Conservation (phyloP, 2,888 invertebrate species). For the Cataglyphis rosenhaueri region DNA sequence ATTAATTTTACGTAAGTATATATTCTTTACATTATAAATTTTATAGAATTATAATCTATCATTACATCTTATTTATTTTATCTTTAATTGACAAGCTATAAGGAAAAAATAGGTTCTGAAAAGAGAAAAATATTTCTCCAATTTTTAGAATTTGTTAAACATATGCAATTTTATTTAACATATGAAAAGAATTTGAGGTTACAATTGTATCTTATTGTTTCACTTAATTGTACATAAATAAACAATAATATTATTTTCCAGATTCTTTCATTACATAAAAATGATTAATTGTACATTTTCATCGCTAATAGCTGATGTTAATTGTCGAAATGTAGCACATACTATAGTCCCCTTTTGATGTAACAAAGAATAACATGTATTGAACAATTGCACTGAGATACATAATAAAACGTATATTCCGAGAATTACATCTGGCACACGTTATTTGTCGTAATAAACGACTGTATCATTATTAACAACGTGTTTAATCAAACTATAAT, state of each 20-base stretch:
- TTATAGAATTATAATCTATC: background rate
- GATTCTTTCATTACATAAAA: constrained; percentile 23
- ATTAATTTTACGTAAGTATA: constrained; percentile 11
- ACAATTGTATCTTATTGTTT: constrained; percentile 10
- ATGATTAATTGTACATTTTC: constrained; percentile 57
- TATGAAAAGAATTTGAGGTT: constrained; percentile 18
- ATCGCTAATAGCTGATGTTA: constrained; percentile 62
- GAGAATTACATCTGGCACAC: constrained; percentile 1
- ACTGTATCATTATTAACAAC: constrained; percentile 4
- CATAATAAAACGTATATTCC: constrained; percentile 22
- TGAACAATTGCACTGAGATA: constrained; percentile 29
- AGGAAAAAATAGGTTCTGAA: background rate
- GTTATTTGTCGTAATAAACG: constrained; percentile 1
- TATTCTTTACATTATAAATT: constrained; percentile 1
- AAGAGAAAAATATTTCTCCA: background rate
- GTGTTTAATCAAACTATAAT: constrained; percentile 1
- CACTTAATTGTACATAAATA: constrained; percentile 34
- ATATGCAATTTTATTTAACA: constrained; percentile 42
- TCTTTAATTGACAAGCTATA: background rate
- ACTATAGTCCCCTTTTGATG: background rate
- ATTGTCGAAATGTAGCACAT: constrained; percentile 13
- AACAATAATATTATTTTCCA: constrained; percentile 22
- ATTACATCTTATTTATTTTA: background rate
- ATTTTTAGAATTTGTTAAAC: constrained; percentile 1
- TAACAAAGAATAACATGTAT: background rate